phyloP scores from a whole-genome alignment of 37 sponge, comb jelly and placozoan genomes.

The Oscarella lobularis region DNA sequence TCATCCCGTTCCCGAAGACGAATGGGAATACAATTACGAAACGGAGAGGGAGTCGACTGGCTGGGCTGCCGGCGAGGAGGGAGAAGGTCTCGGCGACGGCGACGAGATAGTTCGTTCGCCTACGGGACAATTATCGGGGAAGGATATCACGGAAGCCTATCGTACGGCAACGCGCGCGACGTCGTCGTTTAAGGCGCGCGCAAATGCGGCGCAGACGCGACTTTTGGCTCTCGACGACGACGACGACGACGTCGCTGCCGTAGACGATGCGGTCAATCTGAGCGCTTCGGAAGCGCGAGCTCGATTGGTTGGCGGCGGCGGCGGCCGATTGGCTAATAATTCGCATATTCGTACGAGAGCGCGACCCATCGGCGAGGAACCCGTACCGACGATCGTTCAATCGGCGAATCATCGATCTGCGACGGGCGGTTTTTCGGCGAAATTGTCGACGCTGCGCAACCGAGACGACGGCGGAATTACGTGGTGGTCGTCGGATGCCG shows the following conservation, averaged over 20 bases:
- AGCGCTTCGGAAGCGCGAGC: neutral
- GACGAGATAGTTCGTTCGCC: neutral
- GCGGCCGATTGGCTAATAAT: neutral
- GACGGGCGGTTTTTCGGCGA: too few relatives aligned
- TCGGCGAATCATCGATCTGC: too few relatives aligned
- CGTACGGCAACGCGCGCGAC: neutral
- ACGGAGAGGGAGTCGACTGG: neutral
- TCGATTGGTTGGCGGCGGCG: neutral
- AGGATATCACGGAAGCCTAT: neutral
- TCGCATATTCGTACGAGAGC: neutral
- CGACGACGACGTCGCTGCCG: neutral
- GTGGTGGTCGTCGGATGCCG: neutral
- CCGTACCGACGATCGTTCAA: too few relatives aligned
- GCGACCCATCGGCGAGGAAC: too few relatives aligned
- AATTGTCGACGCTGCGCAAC: neutral
- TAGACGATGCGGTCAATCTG: neutral
- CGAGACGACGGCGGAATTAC: neutral
- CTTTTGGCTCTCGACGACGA: too few relatives aligned
- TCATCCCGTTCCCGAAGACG: neutral
- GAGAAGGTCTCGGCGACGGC: neutral
- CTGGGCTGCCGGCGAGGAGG: neutral
- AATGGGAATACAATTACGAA: neutral
- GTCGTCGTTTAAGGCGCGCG: neutral
- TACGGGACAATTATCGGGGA: neutral
- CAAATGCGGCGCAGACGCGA: neutral